Conservation (phyloP, 1,140 invertebrate species). For the Heterodera schachtii region DNA sequence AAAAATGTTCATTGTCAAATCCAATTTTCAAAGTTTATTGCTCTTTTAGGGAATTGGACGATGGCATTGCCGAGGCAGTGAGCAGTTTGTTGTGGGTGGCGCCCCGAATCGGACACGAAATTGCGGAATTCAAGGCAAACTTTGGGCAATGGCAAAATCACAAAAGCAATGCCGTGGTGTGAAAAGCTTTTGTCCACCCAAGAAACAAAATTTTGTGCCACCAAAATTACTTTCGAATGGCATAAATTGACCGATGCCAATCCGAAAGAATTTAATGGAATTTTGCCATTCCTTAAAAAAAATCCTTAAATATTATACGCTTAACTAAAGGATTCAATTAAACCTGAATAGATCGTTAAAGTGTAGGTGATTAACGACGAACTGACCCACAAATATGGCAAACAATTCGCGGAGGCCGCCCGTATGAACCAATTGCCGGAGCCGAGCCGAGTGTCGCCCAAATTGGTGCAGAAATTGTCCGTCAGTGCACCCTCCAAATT, state of each 20-base stretch:
- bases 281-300: neutral
- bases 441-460: slow-evolving; percentile 82
- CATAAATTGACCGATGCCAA: neutral
- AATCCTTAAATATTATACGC: neutral
- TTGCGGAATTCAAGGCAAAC: slow-evolving; percentile 65
- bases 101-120: slow-evolving; percentile 73
- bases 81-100: slow-evolving; percentile 95
- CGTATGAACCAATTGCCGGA: slow-evolving; percentile 74
- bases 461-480: slow-evolving; percentile 91
- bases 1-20: too few species aligned
- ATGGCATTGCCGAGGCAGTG: slow-evolving; percentile 90
- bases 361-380: slow-evolving; percentile 86
- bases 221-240: too few species aligned
- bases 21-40: slow-evolving; percentile 6
- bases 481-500: slow-evolving; percentile 93
- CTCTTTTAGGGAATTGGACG: slow-evolving; percentile 79
- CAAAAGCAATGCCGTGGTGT: too few species aligned
- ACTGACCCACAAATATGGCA: slow-evolving; percentile 88
- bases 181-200: too few species aligned
- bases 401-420: slow-evolving; percentile 84
- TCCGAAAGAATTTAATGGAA: neutral
- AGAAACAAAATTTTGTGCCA: too few species aligned
- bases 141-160: too few species aligned
- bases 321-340: neutral
- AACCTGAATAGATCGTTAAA: neutral